These are phyloP conservation scores for Tridacna crocea DNA, from an alignment of 2,888 invertebrate genomes.

Conservation along the genomic window DNA sequence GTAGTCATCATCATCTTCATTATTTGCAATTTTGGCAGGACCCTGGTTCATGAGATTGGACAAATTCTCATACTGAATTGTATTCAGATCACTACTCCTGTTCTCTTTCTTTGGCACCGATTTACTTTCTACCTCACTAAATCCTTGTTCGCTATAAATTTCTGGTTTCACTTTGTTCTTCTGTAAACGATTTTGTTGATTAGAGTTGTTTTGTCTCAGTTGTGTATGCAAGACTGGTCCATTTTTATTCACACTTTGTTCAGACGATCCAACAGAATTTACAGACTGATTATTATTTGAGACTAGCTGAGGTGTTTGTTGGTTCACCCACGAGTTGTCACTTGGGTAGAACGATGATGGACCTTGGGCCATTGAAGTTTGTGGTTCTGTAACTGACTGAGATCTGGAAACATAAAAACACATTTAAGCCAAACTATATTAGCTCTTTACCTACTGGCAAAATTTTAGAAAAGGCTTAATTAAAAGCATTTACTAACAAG, in stretches of 20 bases:
- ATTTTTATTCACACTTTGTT: constrained; percentile 10
- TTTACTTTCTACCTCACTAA: background rate
- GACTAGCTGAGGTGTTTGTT: background rate
- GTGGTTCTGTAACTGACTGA: background rate
- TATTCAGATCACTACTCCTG: constrained; percentile 22
- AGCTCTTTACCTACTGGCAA: no score
- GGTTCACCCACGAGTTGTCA: background rate
- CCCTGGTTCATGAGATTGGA: constrained; percentile 49
- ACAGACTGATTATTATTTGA: background rate
- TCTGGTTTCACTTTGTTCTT: background rate
- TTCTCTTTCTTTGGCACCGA: constrained; percentile 17
- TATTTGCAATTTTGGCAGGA: constrained; percentile 28
- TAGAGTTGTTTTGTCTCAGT: constrained; percentile 8
- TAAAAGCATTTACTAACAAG: no score
- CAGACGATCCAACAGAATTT: background rate
- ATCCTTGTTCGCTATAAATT: background rate
- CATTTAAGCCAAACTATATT: no score
- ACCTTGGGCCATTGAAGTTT: background rate
- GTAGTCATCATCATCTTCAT: constrained; percentile 52
- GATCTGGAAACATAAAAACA: background rate
- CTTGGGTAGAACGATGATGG: background rate
- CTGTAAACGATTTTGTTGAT: background rate
- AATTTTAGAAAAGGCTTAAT: no score
- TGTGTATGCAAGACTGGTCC: background rate
- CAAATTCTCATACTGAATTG: constrained; percentile 34